phyloP scores from a whole-genome alignment of 1,140 invertebrate species.

The Macrotrachela quadricornifera region DNA sequence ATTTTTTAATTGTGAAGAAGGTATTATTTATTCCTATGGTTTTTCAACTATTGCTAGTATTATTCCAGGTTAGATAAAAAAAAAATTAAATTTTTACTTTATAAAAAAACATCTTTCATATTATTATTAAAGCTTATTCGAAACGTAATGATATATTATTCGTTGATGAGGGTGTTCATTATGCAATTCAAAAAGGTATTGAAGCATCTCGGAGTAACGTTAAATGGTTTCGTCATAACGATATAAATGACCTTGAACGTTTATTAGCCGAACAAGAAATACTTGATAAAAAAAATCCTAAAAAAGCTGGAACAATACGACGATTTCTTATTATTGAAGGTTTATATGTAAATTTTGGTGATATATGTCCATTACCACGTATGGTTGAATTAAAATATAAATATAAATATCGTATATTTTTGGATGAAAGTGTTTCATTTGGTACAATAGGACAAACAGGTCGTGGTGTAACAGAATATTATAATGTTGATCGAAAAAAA shows the following conservation, averaged over 20 bases:
- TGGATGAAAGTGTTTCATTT: conserved; percentile 81
- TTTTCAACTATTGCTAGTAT: conserved; percentile 86
- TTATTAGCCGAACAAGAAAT: conserved; percentile 47
- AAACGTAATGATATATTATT: conserved; percentile 79
- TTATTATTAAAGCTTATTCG: conserved; percentile 58
- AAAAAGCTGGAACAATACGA: conserved; percentile 47
- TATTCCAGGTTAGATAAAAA: conserved; percentile 40
- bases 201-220: conserved; percentile 64
- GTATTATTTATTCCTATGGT: conserved; percentile 86
- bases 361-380: conserved; percentile 61
- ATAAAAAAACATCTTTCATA: no score
- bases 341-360: conserved; percentile 69
- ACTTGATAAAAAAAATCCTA: conserved; percentile 44
- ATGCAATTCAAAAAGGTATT: conserved; percentile 81
- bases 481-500: conserved; percentile 40
- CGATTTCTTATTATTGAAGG: conserved; percentile 77
- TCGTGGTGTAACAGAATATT: conserved; percentile 63
- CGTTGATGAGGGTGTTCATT: conserved; percentile 71
- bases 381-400: conserved; percentile 57
- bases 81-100: no score
- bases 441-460: conserved; percentile 64
- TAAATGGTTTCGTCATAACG: conserved; percentile 76
- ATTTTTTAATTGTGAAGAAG: conserved; percentile 76
- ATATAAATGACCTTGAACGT: conserved; percentile 56
- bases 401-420: conserved; percentile 71